A percentile compares a stretch with the other conserved stretches of the same genome.
Conservation (phyloP, 2,113 vertebrate species). For the Apistogramma diplotaenia region DNA sequence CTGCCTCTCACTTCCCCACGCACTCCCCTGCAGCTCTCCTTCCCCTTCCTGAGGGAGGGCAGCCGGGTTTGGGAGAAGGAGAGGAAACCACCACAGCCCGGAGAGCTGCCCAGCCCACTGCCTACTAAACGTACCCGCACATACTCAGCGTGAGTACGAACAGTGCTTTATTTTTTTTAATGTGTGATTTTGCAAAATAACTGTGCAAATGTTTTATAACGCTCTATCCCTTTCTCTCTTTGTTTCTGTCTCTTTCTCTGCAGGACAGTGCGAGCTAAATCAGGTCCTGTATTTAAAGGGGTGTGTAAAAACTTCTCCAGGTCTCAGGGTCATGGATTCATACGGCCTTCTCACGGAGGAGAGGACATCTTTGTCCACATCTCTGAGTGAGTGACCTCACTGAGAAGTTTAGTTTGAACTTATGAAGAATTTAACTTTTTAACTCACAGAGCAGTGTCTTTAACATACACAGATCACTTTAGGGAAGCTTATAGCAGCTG, state of each 20-base stretch:
- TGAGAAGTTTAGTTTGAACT: not conserved
- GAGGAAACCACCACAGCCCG: slow-evolving; percentile 78
- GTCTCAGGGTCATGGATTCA: slow-evolving; percentile 96
- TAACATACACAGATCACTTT: no score
- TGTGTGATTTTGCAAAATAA: not conserved
- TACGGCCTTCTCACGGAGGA: slow-evolving; percentile 87
- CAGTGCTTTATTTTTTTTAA: not conserved
- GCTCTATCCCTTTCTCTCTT: not conserved
- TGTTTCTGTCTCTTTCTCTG: slow-evolving; percentile 16
- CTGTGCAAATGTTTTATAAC: not conserved
- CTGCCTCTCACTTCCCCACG: slow-evolving; percentile 85
- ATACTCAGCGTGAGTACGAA: slow-evolving; percentile 90
- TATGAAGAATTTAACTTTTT: no score
- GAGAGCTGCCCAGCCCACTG: slow-evolving; percentile 92
- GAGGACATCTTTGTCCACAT: slow-evolving; percentile 98
- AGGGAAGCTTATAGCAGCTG: no score
- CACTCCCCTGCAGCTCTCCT: slow-evolving; percentile 84
- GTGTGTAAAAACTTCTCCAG: slow-evolving; percentile 98
- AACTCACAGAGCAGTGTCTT: no score
- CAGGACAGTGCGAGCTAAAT: slow-evolving; percentile 90
- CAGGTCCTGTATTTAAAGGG: slow-evolving; percentile 90
- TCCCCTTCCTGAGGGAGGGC: slow-evolving; percentile 91
- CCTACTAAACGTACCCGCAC: slow-evolving; percentile 97
- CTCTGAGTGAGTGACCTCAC: slow-evolving; percentile 82
- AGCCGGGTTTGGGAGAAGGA: slow-evolving; percentile 92